Evolutionary conservation across 1,140 invertebrate genomes (phyloP).

Genomic region (Zaprionus ghesquierei): DNA sequence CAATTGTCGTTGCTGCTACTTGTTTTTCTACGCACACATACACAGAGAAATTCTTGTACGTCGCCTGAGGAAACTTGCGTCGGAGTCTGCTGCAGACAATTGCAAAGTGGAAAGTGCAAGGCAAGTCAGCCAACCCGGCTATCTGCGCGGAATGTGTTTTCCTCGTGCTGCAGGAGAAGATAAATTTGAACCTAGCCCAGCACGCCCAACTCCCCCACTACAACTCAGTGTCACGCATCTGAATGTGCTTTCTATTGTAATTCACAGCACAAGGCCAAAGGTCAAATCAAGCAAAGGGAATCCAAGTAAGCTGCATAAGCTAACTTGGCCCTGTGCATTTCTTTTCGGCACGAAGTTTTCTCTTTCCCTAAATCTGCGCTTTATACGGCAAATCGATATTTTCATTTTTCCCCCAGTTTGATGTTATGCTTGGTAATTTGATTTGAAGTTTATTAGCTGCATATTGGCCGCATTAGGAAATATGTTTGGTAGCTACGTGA

Average conservation of each 20-base stretch:
- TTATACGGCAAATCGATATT: not conserved
- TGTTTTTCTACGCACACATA: not conserved
- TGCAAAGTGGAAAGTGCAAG: not conserved
- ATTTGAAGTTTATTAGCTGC: slow-evolving; percentile 51
- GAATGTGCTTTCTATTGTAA: slow-evolving; percentile 1
- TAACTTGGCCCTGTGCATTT: slow-evolving; percentile 14
- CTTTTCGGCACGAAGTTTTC: not conserved
- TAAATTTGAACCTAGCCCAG: not conserved
- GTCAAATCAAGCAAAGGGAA: slow-evolving; percentile 52
- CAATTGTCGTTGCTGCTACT: not conserved
- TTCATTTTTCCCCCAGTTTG: not conserved
- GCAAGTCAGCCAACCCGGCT: not conserved
- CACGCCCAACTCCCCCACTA: not conserved
- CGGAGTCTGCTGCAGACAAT: not conserved
- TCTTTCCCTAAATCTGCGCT: not conserved
- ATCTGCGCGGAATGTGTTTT: not conserved
- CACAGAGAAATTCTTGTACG: not conserved
- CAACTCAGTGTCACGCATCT: not conserved
- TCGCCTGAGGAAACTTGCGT: not conserved
- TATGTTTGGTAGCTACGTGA: slow-evolving; percentile 22
- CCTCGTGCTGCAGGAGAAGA: not conserved
- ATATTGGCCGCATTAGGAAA: slow-evolving; percentile 10
- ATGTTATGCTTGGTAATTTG: slow-evolving; percentile 53
- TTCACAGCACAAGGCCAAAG: slow-evolving; percentile 22
- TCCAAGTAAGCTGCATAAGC: slow-evolving; percentile 52